These are phyloP conservation scores for Whitmania pigra DNA, from an alignment of 1,140 invertebrate species.

Conservation along the genomic window DNA sequence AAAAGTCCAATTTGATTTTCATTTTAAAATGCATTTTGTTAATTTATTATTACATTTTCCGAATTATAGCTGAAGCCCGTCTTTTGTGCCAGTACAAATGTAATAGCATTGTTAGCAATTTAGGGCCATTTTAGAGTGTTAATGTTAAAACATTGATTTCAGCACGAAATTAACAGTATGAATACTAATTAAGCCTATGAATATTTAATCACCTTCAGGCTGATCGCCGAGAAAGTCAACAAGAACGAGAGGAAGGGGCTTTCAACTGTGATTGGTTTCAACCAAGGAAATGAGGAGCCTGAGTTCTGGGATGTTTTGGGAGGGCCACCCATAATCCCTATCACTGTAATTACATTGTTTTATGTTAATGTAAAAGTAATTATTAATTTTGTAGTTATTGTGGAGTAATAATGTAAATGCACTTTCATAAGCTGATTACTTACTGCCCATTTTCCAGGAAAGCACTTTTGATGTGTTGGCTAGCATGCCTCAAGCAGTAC, in stretches of 20 bases:
- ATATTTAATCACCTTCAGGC: conserved; percentile 39
- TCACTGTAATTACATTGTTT: background rate
- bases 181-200: background rate
- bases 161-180: background rate
- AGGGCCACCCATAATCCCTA: background rate
- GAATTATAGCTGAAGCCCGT: too few relatives aligned
- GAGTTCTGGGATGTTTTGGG: conserved; percentile 62
- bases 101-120: too few relatives aligned
- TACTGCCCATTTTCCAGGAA: background rate
- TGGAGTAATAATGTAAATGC: background rate
- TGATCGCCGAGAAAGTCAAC: conserved; percentile 96
- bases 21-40: too few relatives aligned
- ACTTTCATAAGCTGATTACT: background rate
- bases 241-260: conserved; percentile 95
- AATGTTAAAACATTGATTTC: too few relatives aligned
- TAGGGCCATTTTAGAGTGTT: too few relatives aligned
- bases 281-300: conserved; percentile 63
- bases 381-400: background rate
- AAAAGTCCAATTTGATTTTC: too few relatives aligned
- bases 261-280: conserved; percentile 73
- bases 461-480: background rate
- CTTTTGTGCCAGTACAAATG: too few relatives aligned
- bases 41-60: too few relatives aligned
- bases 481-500: conserved; percentile 48
- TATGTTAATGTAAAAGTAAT: background rate